phyloP scores from a whole-genome alignment of 2,797 vertebrate genomes.

The Aphelocoma californica region DNA sequence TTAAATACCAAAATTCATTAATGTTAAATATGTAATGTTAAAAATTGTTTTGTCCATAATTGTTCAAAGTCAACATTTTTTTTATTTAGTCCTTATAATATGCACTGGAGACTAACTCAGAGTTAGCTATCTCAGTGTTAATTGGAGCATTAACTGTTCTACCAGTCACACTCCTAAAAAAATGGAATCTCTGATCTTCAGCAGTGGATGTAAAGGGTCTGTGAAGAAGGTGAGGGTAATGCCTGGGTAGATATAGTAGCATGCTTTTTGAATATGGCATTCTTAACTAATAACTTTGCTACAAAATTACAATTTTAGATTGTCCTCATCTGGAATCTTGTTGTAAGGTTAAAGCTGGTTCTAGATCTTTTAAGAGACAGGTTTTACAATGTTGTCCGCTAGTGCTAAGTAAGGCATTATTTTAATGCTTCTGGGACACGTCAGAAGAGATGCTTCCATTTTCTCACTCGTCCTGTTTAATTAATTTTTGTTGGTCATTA shows the following conservation, averaged over 20 bases:
- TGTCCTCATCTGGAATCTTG: neutral
- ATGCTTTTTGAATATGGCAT: neutral
- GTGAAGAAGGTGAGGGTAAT: neutral
- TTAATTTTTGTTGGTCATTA: slow-evolving; percentile 11
- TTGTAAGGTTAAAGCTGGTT: neutral
- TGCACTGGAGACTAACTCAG: neutral
- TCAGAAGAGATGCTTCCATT: neutral
- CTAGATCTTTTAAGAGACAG: neutral
- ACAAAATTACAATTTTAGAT: neutral
- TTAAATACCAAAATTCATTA: neutral
- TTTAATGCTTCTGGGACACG: neutral
- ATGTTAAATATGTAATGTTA: neutral
- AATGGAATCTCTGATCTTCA: neutral
- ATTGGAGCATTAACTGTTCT: neutral
- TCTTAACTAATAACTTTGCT: neutral
- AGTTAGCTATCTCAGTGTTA: neutral
- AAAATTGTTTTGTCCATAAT: neutral
- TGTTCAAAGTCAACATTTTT: neutral
- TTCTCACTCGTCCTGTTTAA: neutral
- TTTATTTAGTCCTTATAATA: neutral
- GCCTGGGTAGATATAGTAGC: neutral
- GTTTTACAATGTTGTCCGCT: neutral
- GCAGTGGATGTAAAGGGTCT: neutral
- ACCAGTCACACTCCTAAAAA: neutral
- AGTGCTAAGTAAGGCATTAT: neutral